Conservation (phyloP, 2,888 invertebrate genomes). For the Hyposoter dolosus region DNA sequence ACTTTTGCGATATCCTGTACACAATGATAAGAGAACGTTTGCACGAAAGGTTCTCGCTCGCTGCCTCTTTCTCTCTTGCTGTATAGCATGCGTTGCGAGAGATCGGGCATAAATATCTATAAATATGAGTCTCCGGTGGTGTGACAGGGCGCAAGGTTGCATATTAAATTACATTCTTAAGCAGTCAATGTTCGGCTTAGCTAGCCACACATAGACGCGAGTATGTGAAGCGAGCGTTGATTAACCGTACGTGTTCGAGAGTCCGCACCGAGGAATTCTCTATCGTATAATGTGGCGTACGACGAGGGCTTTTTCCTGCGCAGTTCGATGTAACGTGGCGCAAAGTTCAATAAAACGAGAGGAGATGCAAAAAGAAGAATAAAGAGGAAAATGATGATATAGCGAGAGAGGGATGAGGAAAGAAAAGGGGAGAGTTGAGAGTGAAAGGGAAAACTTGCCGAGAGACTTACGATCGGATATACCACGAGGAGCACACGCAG, state of each 20-base stretch:
- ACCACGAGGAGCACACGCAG: slow-evolving; percentile 27
- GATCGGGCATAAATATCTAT: slow-evolving; percentile 79
- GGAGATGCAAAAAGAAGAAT: slow-evolving; percentile 38
- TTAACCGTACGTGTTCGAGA: slow-evolving; percentile 70
- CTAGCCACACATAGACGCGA: slow-evolving; percentile 64
- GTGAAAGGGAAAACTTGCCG: slow-evolving; percentile 66
- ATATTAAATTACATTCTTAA: slow-evolving; percentile 83
- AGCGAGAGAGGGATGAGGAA: slow-evolving; percentile 36
- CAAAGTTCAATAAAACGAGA: slow-evolving; percentile 45
- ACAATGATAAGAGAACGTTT: not conserved
- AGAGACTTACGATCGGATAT: slow-evolving; percentile 58
- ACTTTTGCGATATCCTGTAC: not conserved
- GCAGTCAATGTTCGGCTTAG: slow-evolving; percentile 71
- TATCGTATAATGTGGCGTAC: slow-evolving; percentile 41
- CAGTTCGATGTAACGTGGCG: slow-evolving; percentile 38
- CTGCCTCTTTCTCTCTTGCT: not conserved
- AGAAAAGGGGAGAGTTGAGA: slow-evolving; percentile 55
- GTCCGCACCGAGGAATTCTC: slow-evolving; percentile 27
- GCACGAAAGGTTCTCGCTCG: not conserved
- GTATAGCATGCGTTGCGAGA: slow-evolving; percentile 59
- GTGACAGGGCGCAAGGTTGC: slow-evolving; percentile 78
- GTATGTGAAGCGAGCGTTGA: slow-evolving; percentile 69
- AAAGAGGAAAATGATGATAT: not conserved
- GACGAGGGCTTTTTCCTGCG: slow-evolving; percentile 55
- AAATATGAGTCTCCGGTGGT: slow-evolving; percentile 77